phyloP scores from a whole-genome alignment of 2,888 invertebrate genomes.

The Scaptomyza flava region DNA sequence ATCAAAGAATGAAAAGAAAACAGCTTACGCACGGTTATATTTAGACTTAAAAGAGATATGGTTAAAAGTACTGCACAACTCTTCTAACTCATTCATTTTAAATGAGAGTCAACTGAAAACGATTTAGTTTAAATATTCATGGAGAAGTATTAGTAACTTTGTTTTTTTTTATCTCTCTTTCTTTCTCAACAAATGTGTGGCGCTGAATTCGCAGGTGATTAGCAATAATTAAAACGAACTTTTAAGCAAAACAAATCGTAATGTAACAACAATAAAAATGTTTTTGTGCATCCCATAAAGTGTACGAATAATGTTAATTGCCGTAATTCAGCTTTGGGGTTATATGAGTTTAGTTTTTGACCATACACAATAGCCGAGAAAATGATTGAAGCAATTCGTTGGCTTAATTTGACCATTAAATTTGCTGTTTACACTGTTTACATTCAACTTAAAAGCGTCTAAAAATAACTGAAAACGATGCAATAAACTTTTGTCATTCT shows the following conservation, averaged over 20 bases:
- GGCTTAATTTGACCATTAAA: constrained; percentile 35
- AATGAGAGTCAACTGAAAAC: too few relatives aligned
- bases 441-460: constrained; percentile 39
- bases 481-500: constrained; percentile 58
- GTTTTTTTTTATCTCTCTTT: neutral
- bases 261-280: neutral
- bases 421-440: constrained; percentile 38
- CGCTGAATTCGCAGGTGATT: constrained; percentile 58
- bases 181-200: neutral
- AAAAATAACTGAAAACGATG: constrained; percentile 54
- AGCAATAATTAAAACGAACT: constrained; percentile 55
- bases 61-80: constrained; percentile 3
- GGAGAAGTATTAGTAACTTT: neutral
- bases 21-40: constrained; percentile 35
- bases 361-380: constrained; percentile 22
- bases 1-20: constrained; percentile 26
- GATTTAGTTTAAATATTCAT: too few relatives aligned
- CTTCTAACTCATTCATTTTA: neutral
- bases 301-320: constrained; percentile 48
- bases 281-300: constrained; percentile 23
- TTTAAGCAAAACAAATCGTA: constrained; percentile 56
- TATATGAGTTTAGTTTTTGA: constrained; percentile 33
- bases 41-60: constrained; percentile 30
- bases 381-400: constrained; percentile 9
- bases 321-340: constrained; percentile 29